Base-by-base conservation (phyloP, 1,140 invertebrate species). In the Polypedilum pembai region DNA sequence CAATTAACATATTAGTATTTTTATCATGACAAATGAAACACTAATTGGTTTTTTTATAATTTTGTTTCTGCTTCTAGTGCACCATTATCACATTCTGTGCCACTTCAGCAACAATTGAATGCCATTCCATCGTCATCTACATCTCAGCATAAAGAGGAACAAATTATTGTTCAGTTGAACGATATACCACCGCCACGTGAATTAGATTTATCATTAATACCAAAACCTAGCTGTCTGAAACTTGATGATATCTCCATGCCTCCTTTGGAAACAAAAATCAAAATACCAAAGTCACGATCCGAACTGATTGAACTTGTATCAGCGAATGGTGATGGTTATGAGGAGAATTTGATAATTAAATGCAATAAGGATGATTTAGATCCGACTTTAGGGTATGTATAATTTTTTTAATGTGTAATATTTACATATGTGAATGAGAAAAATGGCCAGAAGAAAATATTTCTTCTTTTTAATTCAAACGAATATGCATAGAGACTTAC, bases 311-410 rank as follows among this genome's bases (percentile, higher is more conserved):
- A 79, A 77, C 79, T 81, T 78, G 81, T 82, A 77, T 80, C 79
- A 76, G 80, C 80, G 78, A 80, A 81, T 77, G 81, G 81, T 79
- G 81, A 82, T 79, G 80, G 78, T 77, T 82, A 81, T 78, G 81
- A 82, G 81, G 81, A 82, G 78, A 79, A 80, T 69, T 18, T 69
- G 65, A 18, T 18, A 78, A 79, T 82, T 77, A 79, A 80, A 78
- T 78, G 79, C 77, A 78, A 78, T 78, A 81, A 80, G 79, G 81
- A 80, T 79, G 80, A 80, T 76, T 78, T 82, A 75, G 79, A 82
- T 78, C 78, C 80, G 76, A 77, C 81, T 76, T 77, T 82, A 81
- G 81, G 81, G 81, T 82, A 18, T 18, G 65, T 21, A n/a, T n/a
- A 3, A 18, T 20, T 15, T 8, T 56, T 17, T 66, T 20, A 66